A percentile compares a stretch with the other conserved stretches of the same genome.
phyloP scores from a whole-genome alignment of 2,113 vertebrate species.

The Microtus pennsylvanicus region DNA sequence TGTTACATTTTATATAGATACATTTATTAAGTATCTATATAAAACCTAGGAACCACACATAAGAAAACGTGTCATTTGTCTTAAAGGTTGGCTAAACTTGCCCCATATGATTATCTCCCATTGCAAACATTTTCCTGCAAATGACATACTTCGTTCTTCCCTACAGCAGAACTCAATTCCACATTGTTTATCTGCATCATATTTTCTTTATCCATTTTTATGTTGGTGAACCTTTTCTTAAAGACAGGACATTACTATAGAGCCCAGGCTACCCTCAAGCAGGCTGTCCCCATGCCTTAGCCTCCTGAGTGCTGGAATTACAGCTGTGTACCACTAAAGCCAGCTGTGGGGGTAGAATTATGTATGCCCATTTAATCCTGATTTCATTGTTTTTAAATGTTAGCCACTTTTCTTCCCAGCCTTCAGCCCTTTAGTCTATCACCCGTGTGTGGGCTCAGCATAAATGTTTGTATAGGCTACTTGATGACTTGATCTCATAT shows the following conservation, averaged over 20 bases:
- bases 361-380: not conserved
- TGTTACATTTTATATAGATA: not conserved
- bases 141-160: not conserved
- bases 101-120: not conserved
- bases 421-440: not conserved
- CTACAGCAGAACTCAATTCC: not conserved
- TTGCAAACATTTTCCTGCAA: not conserved
- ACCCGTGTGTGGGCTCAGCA: not conserved
- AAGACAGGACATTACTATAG: not conserved
- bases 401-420: constrained; percentile 33
- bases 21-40: not conserved
- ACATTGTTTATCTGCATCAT: not conserved
- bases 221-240: not conserved
- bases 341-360: not conserved
- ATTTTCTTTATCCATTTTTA: not conserved
- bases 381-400: not conserved
- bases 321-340: not conserved
- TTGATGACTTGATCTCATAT: not conserved
- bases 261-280: not conserved
- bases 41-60: not conserved
- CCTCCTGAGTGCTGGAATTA: not conserved
- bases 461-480: not conserved
- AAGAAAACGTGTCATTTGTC: not conserved
- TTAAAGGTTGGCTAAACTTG: not conserved
- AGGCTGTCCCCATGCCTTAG: not conserved